Evolutionary conservation across 2,797 vertebrate genomes (phyloP).

Genomic region (Pangasius krempfi): DNA sequence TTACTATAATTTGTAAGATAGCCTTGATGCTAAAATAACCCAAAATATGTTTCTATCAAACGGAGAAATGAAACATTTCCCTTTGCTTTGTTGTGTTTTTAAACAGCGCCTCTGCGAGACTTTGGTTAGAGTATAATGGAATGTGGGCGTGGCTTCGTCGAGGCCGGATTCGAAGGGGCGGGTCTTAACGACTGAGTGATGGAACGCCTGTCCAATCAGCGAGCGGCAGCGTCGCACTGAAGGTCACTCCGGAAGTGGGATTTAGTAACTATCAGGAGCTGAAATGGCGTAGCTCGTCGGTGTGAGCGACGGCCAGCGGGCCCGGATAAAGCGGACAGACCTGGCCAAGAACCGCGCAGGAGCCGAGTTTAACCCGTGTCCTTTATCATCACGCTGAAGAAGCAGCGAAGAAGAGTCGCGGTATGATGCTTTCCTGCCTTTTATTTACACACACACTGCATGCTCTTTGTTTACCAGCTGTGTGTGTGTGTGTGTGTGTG

Average conservation of each 20-base stretch:
- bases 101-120: neutral
- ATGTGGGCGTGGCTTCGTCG: conserved; percentile 10
- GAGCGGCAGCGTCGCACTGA: neutral
- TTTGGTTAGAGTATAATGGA: neutral
- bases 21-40: neutral
- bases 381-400: neutral
- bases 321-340: neutral
- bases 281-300: conserved; percentile 56
- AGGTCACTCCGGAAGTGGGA: conserved; percentile 36
- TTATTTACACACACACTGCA: neutral
- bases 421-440: conserved; percentile 15
- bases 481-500: neutral
- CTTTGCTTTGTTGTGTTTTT: neutral
- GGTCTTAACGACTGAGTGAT: conserved; percentile 3
- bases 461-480: conserved; percentile 43
- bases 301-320: neutral
- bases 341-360: neutral
- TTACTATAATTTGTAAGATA: neutral
- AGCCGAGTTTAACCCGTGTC: neutral
- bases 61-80: neutral
- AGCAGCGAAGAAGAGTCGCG: neutral
- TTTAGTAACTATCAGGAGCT: conserved; percentile 23
- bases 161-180: neutral
- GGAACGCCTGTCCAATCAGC: conserved; percentile 27
- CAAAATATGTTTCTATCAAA: neutral